Percentiles rank a stretch among this genome's conserved stretches.
These are phyloP conservation scores for Percopsis transmontana DNA, from an alignment of 2,113 vertebrate genomes.

Conservation along the genomic window DNA sequence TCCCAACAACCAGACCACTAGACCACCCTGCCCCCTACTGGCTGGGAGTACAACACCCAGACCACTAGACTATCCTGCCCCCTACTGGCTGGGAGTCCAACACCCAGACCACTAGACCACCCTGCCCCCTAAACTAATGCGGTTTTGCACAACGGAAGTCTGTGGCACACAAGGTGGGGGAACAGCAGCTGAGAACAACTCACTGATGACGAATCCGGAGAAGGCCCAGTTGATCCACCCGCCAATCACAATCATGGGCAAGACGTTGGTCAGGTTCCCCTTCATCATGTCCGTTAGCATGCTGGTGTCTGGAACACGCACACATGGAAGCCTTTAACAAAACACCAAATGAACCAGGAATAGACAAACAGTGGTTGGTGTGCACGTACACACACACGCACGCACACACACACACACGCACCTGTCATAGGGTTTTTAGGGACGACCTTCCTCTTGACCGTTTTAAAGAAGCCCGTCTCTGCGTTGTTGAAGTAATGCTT, in stretches of 20 bases:
- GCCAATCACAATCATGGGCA: slow-evolving; percentile 86
- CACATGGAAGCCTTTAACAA: background rate
- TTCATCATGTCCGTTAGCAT: slow-evolving; percentile 88
- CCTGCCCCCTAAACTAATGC: too few relatives aligned
- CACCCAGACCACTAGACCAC: too few relatives aligned
- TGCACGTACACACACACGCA: slow-evolving; percentile 12
- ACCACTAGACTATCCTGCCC: too few relatives aligned
- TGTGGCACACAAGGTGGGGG: too few relatives aligned
- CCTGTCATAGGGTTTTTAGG: slow-evolving; percentile 85
- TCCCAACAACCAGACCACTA: too few relatives aligned
- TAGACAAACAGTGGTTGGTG: background rate
- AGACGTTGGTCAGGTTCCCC: slow-evolving; percentile 83
- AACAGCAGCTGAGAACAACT: slow-evolving; percentile 56
- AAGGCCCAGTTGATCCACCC: slow-evolving; percentile 90
- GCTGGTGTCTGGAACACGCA: slow-evolving; percentile 74
- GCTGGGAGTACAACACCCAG: too few relatives aligned
- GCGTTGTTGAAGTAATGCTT: slow-evolving; percentile 83
- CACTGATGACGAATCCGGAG: slow-evolving; percentile 86
- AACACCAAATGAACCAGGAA: background rate
- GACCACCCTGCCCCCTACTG: too few relatives aligned
- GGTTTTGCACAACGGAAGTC: too few relatives aligned
- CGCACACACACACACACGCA: slow-evolving; percentile 28
- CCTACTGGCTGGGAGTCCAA: too few relatives aligned
- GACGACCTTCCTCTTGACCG: slow-evolving; percentile 81
- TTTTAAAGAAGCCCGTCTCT: slow-evolving; percentile 85